Conservation (phyloP, 2,888 invertebrate species). For the Caenorhabditis sulstoni region DNA sequence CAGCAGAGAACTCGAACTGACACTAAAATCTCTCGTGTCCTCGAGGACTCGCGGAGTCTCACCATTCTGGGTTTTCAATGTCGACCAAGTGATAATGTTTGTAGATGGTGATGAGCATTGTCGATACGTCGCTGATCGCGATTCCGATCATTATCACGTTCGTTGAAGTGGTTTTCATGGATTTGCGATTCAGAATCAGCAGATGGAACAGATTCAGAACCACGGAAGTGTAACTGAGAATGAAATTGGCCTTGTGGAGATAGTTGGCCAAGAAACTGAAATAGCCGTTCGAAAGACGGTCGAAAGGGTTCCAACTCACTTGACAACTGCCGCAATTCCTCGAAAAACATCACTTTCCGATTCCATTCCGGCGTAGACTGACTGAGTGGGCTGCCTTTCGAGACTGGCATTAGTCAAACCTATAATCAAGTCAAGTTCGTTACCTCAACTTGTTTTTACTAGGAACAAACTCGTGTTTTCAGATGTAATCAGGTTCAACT, state of each 20-base stretch:
- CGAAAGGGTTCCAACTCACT: conserved; percentile 13
- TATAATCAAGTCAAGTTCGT: too few species aligned
- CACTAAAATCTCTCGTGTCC: too few species aligned
- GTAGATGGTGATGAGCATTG: conserved; percentile 13
- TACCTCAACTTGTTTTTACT: too few species aligned
- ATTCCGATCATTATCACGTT: conserved; percentile 17
- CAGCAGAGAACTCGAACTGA: not conserved
- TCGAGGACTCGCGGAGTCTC: too few species aligned
- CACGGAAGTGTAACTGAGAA: conserved; percentile 20
- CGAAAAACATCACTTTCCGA: not conserved
- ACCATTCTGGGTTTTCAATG: conserved; percentile 33
- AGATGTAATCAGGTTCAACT: too few species aligned
- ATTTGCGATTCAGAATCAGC: conserved; percentile 1
- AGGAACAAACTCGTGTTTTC: too few species aligned
- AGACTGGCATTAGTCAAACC: not conserved
- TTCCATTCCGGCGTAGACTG: too few species aligned
- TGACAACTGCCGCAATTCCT: not conserved
- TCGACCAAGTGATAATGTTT: conserved; percentile 10
- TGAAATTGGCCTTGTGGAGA: conserved; percentile 18
- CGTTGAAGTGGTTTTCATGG: conserved; percentile 9
- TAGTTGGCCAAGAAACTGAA: not conserved
- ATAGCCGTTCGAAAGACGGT: not conserved
- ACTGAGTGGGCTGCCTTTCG: not conserved
- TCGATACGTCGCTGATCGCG: conserved; percentile 10
- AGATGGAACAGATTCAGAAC: conserved; percentile 7